Conservation (phyloP, 64 coral and sea anemone species). For the Dendronephthya gigantea region DNA sequence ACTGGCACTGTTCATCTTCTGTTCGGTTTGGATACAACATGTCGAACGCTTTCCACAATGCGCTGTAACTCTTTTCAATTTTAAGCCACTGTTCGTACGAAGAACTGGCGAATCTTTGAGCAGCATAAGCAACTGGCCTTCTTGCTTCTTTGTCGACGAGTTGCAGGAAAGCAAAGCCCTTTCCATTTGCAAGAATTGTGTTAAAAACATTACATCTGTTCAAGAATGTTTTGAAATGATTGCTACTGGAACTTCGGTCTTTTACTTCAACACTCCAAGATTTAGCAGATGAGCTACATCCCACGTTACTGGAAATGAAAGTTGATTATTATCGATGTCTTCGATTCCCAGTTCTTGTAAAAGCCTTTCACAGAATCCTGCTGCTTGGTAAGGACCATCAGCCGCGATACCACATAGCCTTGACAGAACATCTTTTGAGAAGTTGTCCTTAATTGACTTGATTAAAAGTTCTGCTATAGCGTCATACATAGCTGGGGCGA, state of each 20-base stretch:
- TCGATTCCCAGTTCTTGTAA: neutral
- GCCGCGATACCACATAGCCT: neutral
- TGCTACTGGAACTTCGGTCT: neutral
- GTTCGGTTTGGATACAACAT: neutral
- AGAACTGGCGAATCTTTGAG: neutral
- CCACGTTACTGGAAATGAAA: neutral
- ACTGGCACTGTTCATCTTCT: neutral
- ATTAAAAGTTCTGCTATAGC: neutral
- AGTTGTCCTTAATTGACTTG: neutral
- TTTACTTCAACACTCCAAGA: neutral
- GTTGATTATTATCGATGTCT: neutral
- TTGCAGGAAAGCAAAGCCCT: neutral
- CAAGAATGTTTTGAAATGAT: neutral
- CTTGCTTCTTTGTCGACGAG: neutral
- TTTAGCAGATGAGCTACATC: neutral
- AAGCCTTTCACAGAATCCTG: neutral
- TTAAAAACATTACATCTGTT: neutral
- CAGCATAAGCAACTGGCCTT: neutral
- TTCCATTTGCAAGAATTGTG: neutral
- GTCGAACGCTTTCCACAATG: neutral
- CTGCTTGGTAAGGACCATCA: neutral
- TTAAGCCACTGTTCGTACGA: neutral
- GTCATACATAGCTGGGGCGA: neutral
- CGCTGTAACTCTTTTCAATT: neutral
- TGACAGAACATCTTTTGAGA: neutral